Evolutionary conservation across 2,797 vertebrate genomes (phyloP).

Genomic region (Lagocephalus sceleratus): DNA sequence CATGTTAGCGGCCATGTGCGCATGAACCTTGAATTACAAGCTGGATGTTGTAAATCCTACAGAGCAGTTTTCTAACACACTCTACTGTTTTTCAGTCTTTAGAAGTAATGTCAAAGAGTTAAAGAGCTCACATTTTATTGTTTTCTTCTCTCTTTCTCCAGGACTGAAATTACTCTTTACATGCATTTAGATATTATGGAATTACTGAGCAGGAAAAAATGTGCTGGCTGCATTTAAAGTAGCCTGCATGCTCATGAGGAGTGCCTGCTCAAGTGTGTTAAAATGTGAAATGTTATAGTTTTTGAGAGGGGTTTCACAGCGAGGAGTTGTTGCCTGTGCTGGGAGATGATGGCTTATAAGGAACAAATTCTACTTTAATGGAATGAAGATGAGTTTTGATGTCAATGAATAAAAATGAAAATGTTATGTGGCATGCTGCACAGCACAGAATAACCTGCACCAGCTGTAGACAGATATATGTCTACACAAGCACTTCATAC

Average conservation of each 20-base stretch:
- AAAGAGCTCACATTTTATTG: not conserved
- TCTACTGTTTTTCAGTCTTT: slow-evolving; percentile 6
- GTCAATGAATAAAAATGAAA: slow-evolving; percentile 54
- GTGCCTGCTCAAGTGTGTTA: slow-evolving; percentile 41
- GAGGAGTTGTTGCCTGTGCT: slow-evolving; percentile 26
- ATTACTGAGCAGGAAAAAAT: slow-evolving; percentile 22
- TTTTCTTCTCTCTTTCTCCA: not conserved
- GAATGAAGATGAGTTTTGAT: slow-evolving; percentile 57
- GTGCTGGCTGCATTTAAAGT: slow-evolving; percentile 21
- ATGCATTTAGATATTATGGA: slow-evolving; percentile 7
- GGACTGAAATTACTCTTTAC: slow-evolving; percentile 4
- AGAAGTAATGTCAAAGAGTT: not conserved
- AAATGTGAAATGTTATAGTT: slow-evolving; percentile 39
- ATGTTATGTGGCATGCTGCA: slow-evolving; percentile 43
- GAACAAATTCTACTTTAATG: slow-evolving; percentile 57
- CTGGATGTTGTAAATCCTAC: slow-evolving; percentile 22
- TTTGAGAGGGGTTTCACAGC: slow-evolving; percentile 35
- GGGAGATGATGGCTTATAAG: slow-evolving; percentile 56
- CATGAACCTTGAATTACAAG: slow-evolving; percentile 12
- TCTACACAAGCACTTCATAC: too few species aligned
- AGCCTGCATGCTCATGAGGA: slow-evolving; percentile 20
- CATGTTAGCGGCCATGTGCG: slow-evolving; percentile 3
- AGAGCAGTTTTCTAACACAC: not conserved
- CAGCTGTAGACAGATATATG: too few species aligned
- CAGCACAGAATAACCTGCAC: slow-evolving; percentile 48